phyloP scores from a whole-genome alignment of 2,888 invertebrate genomes.

The Macropis europaea region DNA sequence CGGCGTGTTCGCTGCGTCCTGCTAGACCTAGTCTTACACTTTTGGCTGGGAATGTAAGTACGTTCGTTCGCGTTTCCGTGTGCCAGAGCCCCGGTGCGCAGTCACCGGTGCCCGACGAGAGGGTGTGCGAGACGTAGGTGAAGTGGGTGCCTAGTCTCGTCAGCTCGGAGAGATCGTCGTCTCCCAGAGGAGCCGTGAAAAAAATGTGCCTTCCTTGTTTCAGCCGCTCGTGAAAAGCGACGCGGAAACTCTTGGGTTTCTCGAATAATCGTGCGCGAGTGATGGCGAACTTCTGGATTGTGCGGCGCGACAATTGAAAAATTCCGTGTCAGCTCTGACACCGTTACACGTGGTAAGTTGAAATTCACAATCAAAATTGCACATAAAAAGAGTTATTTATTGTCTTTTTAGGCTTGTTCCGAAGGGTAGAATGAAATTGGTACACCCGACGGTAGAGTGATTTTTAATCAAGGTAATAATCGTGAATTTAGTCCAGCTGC shows the following conservation, averaged over 20 bases:
- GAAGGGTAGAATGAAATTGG: no score
- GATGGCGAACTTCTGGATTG: conserved; percentile 14
- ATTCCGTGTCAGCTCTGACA: neutral
- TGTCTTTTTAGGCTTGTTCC: no score
- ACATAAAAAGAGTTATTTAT: no score
- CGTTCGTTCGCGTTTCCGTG: conserved; percentile 6
- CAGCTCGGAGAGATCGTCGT: conserved; percentile 61
- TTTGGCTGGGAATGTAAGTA: no score
- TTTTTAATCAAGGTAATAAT: no score
- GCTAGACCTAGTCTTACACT: no score
- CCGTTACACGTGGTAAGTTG: no score
- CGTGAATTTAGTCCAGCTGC: no score
- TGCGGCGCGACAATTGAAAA: neutral
- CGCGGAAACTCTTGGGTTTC: conserved; percentile 8
- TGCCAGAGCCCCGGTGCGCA: conserved; percentile 8
- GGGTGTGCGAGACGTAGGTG: conserved; percentile 54
- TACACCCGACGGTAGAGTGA: no score
- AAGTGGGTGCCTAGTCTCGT: conserved; percentile 60
- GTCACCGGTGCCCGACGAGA: conserved; percentile 17
- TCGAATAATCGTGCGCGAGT: conserved; percentile 12
- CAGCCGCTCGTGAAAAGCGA: conserved; percentile 28
- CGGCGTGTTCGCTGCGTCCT: no score
- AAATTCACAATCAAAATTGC: no score
- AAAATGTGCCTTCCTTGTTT: conserved; percentile 48
- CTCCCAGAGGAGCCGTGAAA: conserved; percentile 59